Evolutionary conservation across 2,888 invertebrate species (phyloP).

Genomic region (Dione juno): DNA sequence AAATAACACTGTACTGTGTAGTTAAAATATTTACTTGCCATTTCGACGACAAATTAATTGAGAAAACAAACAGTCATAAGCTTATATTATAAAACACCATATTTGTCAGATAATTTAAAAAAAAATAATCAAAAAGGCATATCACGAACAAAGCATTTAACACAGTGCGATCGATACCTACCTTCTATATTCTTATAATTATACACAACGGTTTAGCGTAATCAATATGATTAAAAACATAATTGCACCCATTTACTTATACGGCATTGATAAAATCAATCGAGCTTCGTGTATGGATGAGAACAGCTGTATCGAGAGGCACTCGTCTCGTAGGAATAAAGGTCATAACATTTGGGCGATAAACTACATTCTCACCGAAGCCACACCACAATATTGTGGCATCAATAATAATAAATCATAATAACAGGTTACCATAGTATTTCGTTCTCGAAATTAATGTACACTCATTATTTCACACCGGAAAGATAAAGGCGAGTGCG

Average conservation of each 20-base stretch:
- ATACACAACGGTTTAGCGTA: constrained; percentile 43
- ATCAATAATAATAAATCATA: constrained; percentile 47
- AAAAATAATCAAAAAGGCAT: constrained; percentile 23
- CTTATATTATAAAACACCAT: not conserved
- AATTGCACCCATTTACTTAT: constrained; percentile 47
- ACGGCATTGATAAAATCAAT: constrained; percentile 47
- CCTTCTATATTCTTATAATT: constrained; percentile 38
- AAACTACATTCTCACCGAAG: constrained; percentile 36
- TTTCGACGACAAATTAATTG: not conserved
- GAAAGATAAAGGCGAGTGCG: constrained; percentile 45
- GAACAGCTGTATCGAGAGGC: constrained; percentile 19
- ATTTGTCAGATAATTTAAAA: constrained; percentile 1
- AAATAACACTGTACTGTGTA: not conserved
- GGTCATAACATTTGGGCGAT: constrained; percentile 32
- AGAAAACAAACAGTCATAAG: not conserved
- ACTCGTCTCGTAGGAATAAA: constrained; percentile 36
- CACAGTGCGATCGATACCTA: constrained; percentile 37
- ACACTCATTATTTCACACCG: constrained; percentile 46
- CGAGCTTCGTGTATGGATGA: constrained; percentile 39
- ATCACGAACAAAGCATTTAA: constrained; percentile 38
- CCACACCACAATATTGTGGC: constrained; percentile 41
- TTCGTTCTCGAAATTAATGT: constrained; percentile 46
- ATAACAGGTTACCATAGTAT: constrained; percentile 46
- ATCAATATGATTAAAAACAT: constrained; percentile 48
- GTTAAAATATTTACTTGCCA: not conserved